Percentiles rank a stretch among this genome's conserved stretches.
Conservation (phyloP, 2,113 vertebrate species). For the Cyrtonyx montezumae region DNA sequence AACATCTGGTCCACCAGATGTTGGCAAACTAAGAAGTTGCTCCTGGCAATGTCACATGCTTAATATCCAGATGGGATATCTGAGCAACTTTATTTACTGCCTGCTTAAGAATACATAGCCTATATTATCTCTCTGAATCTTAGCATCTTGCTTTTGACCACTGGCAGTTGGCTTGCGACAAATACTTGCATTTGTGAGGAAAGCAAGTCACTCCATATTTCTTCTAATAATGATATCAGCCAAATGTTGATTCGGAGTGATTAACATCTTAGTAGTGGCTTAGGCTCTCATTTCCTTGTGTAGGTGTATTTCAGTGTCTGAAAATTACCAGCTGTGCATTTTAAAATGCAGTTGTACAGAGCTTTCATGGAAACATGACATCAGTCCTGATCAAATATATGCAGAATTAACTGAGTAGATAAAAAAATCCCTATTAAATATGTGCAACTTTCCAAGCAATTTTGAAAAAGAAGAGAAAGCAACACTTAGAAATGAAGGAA, state of each 20-base stretch:
- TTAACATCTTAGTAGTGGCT: not conserved
- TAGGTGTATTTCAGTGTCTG: not conserved
- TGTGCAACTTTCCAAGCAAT: not conserved
- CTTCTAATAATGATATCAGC: not conserved
- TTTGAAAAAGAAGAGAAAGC: not conserved
- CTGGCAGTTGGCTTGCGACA: not conserved
- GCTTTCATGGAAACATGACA: not conserved
- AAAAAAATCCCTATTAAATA: not conserved
- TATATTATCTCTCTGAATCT: not conserved
- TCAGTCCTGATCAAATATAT: not conserved
- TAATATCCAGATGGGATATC: not conserved
- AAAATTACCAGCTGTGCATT: not conserved
- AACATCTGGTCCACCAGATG: slow-evolving; percentile 55
- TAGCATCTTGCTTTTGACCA: not conserved
- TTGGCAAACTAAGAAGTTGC: not conserved
- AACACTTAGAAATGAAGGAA: not conserved
- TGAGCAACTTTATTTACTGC: not conserved
- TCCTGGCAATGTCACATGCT: not conserved
- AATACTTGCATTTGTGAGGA: not conserved
- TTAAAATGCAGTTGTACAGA: not conserved
- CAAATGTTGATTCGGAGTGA: not conserved
- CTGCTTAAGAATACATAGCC: not conserved
- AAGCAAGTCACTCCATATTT: not conserved
- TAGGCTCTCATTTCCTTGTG: not conserved
- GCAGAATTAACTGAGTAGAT: not conserved